A percentile compares a stretch with the other conserved stretches of the same genome.
phyloP scores from a whole-genome alignment of 2,797 vertebrate species.

The Rhodeus uyekii region DNA sequence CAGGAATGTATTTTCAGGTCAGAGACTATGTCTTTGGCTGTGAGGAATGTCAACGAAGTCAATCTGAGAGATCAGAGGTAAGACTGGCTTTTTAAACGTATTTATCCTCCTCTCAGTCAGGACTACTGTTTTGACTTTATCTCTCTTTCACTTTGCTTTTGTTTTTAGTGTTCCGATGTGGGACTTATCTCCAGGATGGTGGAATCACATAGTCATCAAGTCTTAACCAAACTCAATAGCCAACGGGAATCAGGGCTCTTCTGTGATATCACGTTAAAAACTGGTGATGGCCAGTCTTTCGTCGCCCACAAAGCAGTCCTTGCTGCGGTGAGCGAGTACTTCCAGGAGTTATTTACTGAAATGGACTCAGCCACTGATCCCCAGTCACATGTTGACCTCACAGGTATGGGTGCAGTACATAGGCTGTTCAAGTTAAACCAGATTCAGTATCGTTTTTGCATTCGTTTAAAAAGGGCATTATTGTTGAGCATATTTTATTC shows the following conservation, averaged over 20 bases:
- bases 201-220: conserved; percentile 69
- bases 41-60: conserved; percentile 70
- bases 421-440: not conserved
- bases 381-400: conserved; percentile 78
- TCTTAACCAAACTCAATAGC: conserved; percentile 77
- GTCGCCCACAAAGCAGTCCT: conserved; percentile 80
- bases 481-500: not conserved
- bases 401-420: conserved; percentile 59
- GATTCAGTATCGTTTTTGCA: not conserved
- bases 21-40: conserved; percentile 78
- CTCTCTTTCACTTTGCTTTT: conserved; percentile 15
- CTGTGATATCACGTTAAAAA: conserved; percentile 82
- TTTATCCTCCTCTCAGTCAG: not conserved
- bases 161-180: conserved; percentile 48
- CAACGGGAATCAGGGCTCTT: conserved; percentile 81
- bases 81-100: conserved; percentile 11
- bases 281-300: conserved; percentile 70
- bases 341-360: conserved; percentile 81
- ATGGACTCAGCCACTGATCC: conserved; percentile 70
- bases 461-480: not conserved
- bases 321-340: conserved; percentile 84
- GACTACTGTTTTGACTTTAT: not conserved
- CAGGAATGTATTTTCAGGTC: conserved; percentile 83
- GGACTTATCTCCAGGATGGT: conserved; percentile 74
- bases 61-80: conserved; percentile 68